Evolutionary conservation across 2,113 vertebrate species (phyloP).

Genomic region (Gobiocypris rarus): DNA sequence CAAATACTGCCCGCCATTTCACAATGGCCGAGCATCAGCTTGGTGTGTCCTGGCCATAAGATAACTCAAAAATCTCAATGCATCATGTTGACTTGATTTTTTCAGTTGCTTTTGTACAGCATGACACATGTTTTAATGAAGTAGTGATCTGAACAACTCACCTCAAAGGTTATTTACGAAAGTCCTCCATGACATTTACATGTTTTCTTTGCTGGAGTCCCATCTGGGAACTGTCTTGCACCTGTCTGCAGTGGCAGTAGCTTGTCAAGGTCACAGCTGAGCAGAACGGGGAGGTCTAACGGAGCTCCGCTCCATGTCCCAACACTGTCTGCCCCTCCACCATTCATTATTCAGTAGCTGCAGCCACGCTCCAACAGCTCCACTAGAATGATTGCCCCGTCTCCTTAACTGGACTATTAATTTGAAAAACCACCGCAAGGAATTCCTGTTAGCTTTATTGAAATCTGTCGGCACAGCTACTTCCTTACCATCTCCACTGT

Average conservation of each 20-base stretch:
- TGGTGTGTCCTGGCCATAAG: too few species aligned
- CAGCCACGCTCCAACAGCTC: conserved; percentile 45
- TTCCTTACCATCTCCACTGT: conserved; percentile 38
- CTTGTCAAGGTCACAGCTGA: conserved; percentile 49
- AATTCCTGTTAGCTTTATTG: conserved; percentile 55
- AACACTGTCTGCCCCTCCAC: conserved; percentile 12
- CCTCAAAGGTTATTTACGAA: not conserved
- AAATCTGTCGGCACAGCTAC: conserved; percentile 54
- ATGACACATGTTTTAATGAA: not conserved
- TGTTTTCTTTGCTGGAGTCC: conserved; percentile 36
- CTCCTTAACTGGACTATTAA: conserved; percentile 54
- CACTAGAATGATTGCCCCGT: conserved; percentile 45
- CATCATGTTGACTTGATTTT: too few species aligned
- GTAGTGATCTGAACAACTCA: not conserved
- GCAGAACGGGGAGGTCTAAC: conserved; percentile 25
- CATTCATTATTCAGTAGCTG: conserved; percentile 54
- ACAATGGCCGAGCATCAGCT: too few species aligned
- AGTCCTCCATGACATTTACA: conserved; percentile 18
- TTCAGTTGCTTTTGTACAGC: not conserved
- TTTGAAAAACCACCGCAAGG: conserved; percentile 47
- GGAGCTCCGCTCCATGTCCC: conserved; percentile 7
- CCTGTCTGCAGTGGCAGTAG: conserved; percentile 27
- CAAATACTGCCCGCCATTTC: too few species aligned
- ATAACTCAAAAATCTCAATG: not conserved
- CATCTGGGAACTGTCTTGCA: not conserved